Evolutionary conservation across 2,113 vertebrate species (phyloP), one percentile per base, ranked within the genome.

Genomic region (Lepus americanus): DNA sequence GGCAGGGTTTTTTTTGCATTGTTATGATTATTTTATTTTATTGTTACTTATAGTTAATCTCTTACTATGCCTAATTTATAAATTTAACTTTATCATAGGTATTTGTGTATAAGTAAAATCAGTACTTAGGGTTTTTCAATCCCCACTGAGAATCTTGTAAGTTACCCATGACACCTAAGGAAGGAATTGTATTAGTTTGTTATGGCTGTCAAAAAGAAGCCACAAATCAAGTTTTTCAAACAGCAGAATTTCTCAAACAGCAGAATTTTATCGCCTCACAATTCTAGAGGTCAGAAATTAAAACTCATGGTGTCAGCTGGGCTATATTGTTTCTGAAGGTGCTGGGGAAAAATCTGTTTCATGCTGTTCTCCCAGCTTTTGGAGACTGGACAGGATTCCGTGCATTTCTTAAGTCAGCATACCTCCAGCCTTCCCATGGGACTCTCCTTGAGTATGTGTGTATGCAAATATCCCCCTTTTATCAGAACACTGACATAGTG

Each of bases 371-470:
- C 25, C 44, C 8, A 9, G 53, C 53, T 64, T 69, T 29, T 27
- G 25, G 22, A 36, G 19, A 20, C 0, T 39, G 51, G 1, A 13
- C 0, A 3, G 27, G 6, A 70, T 69, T 55, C 17, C 22, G 0
- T 19, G 31, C 36, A 25, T n/a, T 93, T 17, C 31, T 66, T 49
- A 67, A 11, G 17, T 25, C 5, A 29, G 17, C 2, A 0, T 44
- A 23, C 69, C 6, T 44, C 67, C 10, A 44, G 0, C n/a, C 14
- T 76, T 63, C 67, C 63, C 8, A 17, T 44, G 17, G 0, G 0
- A 0, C 7, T 59, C 19, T 74, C 29, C 14, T 1, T 9, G 0
- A 23, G 6, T 55, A 5, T 72, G 6, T 39, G 27, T 76, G 0
- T 6, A 9, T 29, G n/a, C 7, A 51, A 11, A 63, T 80, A 82